Evolutionary conservation across 2,888 invertebrate genomes (phyloP).

Genomic region (Spodoptera littoralis): DNA sequence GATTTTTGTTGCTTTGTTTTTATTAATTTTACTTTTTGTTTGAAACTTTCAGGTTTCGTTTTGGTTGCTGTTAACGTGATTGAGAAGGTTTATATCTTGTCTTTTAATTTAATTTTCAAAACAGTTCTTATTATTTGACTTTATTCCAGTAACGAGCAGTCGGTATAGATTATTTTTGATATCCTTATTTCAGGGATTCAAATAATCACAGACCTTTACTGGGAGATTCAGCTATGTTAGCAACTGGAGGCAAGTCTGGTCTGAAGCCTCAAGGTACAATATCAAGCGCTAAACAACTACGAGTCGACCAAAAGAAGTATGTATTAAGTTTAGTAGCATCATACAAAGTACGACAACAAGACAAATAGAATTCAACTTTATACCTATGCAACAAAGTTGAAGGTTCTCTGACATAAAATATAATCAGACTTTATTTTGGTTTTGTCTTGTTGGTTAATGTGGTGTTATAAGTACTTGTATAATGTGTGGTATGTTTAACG

Average conservation of each 20-base stretch:
- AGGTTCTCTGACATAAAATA: no score
- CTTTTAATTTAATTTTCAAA: conserved; percentile 1
- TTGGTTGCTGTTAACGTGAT: conserved; percentile 46
- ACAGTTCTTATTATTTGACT: conserved; percentile 18
- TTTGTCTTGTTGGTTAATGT: no score
- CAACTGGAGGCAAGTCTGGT: conserved; percentile 92
- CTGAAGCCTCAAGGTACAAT: conserved; percentile 96
- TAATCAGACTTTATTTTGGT: no score
- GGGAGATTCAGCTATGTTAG: conserved; percentile 97
- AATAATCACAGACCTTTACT: conserved; percentile 96
- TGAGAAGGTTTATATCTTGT: conserved; percentile 43
- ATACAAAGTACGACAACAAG: not conserved
- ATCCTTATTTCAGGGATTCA: conserved; percentile 91
- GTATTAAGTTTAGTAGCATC: conserved; percentile 53
- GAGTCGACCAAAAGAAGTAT: conserved; percentile 97
- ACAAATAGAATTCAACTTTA: no score
- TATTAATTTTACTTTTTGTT: conserved; percentile 30
- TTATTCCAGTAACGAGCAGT: not conserved
- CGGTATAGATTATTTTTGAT: not conserved
- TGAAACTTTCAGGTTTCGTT: conserved; percentile 42
- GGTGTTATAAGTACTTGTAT: not conserved
- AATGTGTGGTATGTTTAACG: conserved; percentile 46
- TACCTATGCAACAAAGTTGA: no score
- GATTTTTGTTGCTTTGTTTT: conserved; percentile 56
- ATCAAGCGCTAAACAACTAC: conserved; percentile 95